Evolutionary conservation across 64 coral and sea anemone genomes (phyloP).

Genomic region (Porites lutea): DNA sequence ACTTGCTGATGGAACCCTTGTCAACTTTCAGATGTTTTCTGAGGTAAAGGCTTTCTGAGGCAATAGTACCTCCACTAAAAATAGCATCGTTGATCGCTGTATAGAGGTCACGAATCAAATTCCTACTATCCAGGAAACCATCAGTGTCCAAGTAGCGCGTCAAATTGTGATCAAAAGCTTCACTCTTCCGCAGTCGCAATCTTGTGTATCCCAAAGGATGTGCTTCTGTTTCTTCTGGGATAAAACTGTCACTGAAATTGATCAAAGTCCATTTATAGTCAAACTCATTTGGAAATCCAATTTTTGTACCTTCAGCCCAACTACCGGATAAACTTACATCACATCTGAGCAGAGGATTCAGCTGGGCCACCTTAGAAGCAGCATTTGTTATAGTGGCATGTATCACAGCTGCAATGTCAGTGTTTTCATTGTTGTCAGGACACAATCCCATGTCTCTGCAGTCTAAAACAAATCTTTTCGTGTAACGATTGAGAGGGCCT

Average conservation of each 20-base stretch:
- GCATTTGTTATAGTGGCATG: slow-evolving; percentile 69
- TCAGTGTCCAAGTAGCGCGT: slow-evolving; percentile 60
- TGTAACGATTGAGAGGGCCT: slow-evolving; percentile 64
- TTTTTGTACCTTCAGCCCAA: slow-evolving; percentile 76
- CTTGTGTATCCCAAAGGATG: slow-evolving; percentile 65
- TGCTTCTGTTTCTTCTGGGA: slow-evolving; percentile 65
- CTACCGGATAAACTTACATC: slow-evolving; percentile 66
- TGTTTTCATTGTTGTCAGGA: slow-evolving; percentile 62
- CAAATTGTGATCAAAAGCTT: slow-evolving; percentile 58
- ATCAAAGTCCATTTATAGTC: slow-evolving; percentile 68
- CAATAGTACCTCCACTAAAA: slow-evolving; percentile 67
- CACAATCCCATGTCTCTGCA: slow-evolving; percentile 69
- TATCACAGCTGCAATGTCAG: slow-evolving; percentile 69
- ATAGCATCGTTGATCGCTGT: slow-evolving; percentile 67
- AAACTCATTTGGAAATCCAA: slow-evolving; percentile 70
- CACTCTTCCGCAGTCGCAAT: slow-evolving; percentile 66
- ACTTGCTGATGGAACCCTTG: slow-evolving; percentile 73
- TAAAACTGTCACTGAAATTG: slow-evolving; percentile 64
- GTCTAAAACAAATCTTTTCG: slow-evolving; percentile 69
- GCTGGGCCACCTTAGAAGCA: slow-evolving; percentile 67
- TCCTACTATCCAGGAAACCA: slow-evolving; percentile 70
- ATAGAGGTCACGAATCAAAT: slow-evolving; percentile 75
- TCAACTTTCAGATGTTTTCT: slow-evolving; percentile 77
- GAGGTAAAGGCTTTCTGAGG: slow-evolving; percentile 63
- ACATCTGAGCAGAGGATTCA: slow-evolving; percentile 71